Conservation (phyloP, 2,113 vertebrate species). For the Sitta europaea region DNA sequence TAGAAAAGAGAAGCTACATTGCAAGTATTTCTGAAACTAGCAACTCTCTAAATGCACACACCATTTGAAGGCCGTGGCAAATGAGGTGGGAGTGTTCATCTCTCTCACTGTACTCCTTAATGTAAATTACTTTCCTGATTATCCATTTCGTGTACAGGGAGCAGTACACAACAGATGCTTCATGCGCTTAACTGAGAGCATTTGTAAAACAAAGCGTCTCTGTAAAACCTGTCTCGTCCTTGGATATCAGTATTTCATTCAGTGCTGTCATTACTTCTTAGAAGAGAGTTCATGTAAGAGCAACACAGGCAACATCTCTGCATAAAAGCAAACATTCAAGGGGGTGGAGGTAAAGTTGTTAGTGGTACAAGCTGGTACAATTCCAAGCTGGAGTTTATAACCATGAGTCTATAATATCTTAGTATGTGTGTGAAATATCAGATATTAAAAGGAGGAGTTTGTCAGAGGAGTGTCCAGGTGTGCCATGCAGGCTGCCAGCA, state of each 20-base stretch:
- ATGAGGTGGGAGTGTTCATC: conserved; percentile 11
- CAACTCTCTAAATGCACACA: neutral
- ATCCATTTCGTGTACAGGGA: neutral
- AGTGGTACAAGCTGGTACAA: accelerated
- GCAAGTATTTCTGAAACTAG: neutral
- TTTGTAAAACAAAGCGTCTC: neutral
- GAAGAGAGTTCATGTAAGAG: neutral
- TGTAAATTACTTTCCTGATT: neutral
- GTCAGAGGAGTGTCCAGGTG: neutral
- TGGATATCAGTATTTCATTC: neutral
- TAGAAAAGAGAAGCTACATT: neutral
- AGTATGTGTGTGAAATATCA: neutral
- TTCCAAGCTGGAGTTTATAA: neutral
- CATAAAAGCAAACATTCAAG: neutral
- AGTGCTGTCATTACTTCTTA: neutral
- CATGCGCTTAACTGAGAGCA: neutral
- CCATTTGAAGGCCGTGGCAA: neutral
- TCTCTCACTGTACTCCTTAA: neutral
- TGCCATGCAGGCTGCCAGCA: neutral
- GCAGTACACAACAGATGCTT: neutral
- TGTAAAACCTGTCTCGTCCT: neutral
- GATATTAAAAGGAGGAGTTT: neutral
- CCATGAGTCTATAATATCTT: neutral
- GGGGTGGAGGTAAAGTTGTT: neutral
- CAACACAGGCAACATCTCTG: neutral